These are phyloP conservation scores for Lophotriccus pileatus DNA, from an alignment of 2,797 vertebrate species.

Conservation along the genomic window DNA sequence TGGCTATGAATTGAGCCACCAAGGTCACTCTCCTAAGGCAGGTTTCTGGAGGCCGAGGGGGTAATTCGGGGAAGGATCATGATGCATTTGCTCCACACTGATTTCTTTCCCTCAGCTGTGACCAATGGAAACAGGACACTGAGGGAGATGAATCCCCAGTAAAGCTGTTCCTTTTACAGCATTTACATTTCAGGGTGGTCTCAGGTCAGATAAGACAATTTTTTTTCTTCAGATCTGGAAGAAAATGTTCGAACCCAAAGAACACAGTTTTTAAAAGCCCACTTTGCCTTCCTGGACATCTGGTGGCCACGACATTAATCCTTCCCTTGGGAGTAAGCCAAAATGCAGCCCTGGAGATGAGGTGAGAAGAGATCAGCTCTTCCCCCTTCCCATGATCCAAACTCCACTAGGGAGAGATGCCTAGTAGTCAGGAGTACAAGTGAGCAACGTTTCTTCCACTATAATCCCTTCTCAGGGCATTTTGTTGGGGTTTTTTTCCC, in stretches of 20 bases:
- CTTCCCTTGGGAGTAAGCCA: neutral
- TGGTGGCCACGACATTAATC: neutral
- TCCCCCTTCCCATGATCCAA: neutral
- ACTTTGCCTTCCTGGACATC: neutral
- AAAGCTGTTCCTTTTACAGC: neutral
- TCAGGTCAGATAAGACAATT: neutral
- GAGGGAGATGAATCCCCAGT: neutral
- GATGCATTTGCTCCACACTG: neutral
- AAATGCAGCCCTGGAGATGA: neutral
- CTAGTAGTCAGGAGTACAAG: neutral
- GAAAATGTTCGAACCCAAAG: neutral
- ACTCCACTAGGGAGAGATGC: neutral
- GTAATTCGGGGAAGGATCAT: neutral
- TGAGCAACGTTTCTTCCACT: neutral
- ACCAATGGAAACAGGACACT: neutral
- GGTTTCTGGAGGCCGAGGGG: neutral
- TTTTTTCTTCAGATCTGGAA: neutral
- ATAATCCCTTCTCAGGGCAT: neutral
- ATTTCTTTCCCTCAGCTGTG: neutral
- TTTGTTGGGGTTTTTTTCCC: neutral
- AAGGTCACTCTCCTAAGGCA: neutral
- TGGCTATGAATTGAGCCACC: neutral
- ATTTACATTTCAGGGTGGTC: neutral
- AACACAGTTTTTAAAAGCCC: neutral
- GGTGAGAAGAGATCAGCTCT: neutral